Base-by-base conservation (phyloP, 2,113 vertebrate species). In the Nerophis lumbriciformis region DNA sequence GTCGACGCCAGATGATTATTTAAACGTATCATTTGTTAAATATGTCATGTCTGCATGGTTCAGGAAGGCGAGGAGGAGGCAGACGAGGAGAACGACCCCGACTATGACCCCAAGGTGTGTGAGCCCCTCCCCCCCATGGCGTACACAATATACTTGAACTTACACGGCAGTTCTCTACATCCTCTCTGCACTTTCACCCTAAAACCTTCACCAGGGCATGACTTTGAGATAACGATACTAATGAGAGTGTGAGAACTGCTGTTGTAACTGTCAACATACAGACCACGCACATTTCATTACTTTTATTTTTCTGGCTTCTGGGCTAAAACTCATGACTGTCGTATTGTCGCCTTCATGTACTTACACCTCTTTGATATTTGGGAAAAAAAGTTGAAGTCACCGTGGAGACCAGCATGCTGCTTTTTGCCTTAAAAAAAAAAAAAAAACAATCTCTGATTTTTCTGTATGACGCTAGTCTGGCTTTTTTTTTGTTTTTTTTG, bases 31-130 rank as follows among this genome's bases (percentile, higher is more conserved):
- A 28, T 4, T 28, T 28, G 28, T 28, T 28, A 28, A 28, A 28
- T 28, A 4, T 12, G 65, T 42, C 61, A 51, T 66, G 51, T 69
- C 71, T 65, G 84, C 79, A 2, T 19, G 38, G 1, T 44, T 45
- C 21, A 99, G 95, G 97, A 98, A 88, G 96, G 95, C 5, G 97
- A 99, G 81, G 97, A 99, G 87, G 97, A 99, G 90, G 95, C 94
- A 42, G 97, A 99, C 63, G 97, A 99, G 84, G 97, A 99, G 89
- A 97, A 99, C 42, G 97, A 99, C 90, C 94, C 96, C 38, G 95
- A 98, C 73, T 98, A 93, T 78, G 96, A 97, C 75, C 92, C 95
- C 63, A 99, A 98, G 93, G 97, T 97, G 87, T 81, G 82, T n/a
- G 4, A 14, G 4, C 19, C 5, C 36, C 61, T 45, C 13, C 10